Evolutionary conservation across 2,888 invertebrate species (phyloP), one percentile per base, ranked within the genome.

Genomic region (Matsumyia berberina): DNA sequence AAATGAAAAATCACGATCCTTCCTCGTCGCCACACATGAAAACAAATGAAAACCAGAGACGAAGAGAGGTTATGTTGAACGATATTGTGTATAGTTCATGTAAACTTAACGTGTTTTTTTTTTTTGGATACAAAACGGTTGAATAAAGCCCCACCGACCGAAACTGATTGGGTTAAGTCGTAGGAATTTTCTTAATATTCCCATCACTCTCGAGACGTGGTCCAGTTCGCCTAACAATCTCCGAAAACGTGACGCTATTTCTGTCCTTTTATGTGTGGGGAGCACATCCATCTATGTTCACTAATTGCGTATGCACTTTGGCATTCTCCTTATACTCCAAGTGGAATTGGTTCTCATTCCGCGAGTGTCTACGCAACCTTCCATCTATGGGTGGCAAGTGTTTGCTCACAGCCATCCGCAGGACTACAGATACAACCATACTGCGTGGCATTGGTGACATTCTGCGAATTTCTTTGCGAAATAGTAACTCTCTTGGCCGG

Each of bases 361-460:
- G 35, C 39, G 31, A 42, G 66, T 49, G 12, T n/a, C 55, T 62
- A 58, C 33, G 55, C 31, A 39, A 70, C 24, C 53, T 74, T 60
- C 80, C 85, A 66, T 80, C 60, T 85, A 60, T 15, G 76, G 85
- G 8, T n/a, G 66, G 53, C 39, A 57, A 76, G 79, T 79, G 74
- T 66, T 79, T 74, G 74, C 49, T 74, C 55, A 49, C 11, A 17
- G 37, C 72, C 46, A 83, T 73, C 37, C 66, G 39, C 60, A 78
- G 44, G 51, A 60, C 69, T 62, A 44, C 35, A 69, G 64, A 53
- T 64, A n/a, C n/a, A 64, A 60, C 74, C 74, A 76, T 76, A 74
- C 58, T 60, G 70, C 70, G 74, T 69, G 49, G 37, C 80, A 80
- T 85, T 76, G 85, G 70, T 39, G 58, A 72, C 80, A 80, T 85